Conservation (phyloP, 92 coral and sea anemone genomes). For the Bergia sp. region DNA sequence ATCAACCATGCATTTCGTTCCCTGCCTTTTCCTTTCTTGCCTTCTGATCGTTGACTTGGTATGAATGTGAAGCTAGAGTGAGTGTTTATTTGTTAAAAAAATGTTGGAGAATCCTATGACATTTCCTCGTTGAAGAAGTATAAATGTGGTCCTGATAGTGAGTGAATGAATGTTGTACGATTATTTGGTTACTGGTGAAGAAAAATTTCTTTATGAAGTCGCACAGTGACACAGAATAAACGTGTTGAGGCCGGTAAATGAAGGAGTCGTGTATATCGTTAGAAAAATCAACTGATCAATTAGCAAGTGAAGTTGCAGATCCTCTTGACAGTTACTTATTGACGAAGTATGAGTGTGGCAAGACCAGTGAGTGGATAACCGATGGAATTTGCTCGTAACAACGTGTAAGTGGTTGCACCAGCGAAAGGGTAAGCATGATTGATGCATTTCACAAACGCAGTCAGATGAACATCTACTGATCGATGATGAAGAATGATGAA, state of each 20-base stretch:
- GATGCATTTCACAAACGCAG: not conserved
- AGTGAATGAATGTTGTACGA: not conserved
- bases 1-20: too few species aligned
- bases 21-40: too few species aligned
- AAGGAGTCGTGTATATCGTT: not conserved
- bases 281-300: not conserved
- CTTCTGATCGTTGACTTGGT: too few species aligned
- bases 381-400: not conserved
- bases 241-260: not conserved
- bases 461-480: not conserved
- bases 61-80: too few species aligned
- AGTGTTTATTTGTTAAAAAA: too few species aligned
- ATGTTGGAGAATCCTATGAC: too few species aligned
- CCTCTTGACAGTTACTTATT: too few species aligned
- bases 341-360: not conserved
- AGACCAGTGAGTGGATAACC: not conserved
- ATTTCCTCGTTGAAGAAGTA: not conserved
- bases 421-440: not conserved
- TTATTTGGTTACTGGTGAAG: too few species aligned
- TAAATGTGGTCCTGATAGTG: not conserved
- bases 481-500: not conserved
- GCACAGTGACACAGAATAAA: too few species aligned
- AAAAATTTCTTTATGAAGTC: too few species aligned
- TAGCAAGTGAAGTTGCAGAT: not conserved
- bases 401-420: not conserved